Evolutionary conservation across 2,888 invertebrate genomes (phyloP).

Genomic region (Odontocolon sp.): DNA sequence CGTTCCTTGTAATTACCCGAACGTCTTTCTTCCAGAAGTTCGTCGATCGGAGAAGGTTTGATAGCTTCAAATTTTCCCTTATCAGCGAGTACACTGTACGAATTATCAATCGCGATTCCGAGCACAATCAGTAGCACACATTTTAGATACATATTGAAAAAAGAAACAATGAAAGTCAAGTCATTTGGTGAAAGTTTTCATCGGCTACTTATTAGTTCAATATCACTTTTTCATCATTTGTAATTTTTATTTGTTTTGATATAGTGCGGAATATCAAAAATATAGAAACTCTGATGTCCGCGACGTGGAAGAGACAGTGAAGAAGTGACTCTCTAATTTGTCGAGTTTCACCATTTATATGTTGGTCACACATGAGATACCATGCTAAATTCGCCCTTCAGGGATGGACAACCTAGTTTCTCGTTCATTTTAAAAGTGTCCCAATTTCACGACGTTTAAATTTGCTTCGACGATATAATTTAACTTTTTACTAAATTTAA

Average conservation of each 20-base stretch:
- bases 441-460: conserved; percentile 18
- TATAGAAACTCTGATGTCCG: conserved; percentile 4
- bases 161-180: conserved; percentile 39
- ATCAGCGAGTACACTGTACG: conserved; percentile 50
- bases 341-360: conserved; percentile 76
- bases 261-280: too few relatives aligned
- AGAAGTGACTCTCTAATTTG: conserved; percentile 70
- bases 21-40: conserved; percentile 50
- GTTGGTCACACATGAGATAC: conserved; percentile 69
- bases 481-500: background rate
- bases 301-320: conserved; percentile 41
- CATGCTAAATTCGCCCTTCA: conserved; percentile 65
- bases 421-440: background rate
- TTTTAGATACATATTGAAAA: conserved; percentile 41
- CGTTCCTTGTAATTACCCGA: conserved; percentile 34
- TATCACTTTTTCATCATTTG: conserved; percentile 1
- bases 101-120: conserved; percentile 32
- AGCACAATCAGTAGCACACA: conserved; percentile 50
- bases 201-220: background rate
- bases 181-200: conserved; percentile 56
- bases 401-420: conserved; percentile 57
- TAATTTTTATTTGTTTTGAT: background rate
- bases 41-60: conserved; percentile 55
- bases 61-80: conserved; percentile 53
- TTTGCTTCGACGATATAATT: conserved; percentile 12